phyloP scores from a whole-genome alignment of 2,888 invertebrate species.

The Emmelina monodactyla region DNA sequence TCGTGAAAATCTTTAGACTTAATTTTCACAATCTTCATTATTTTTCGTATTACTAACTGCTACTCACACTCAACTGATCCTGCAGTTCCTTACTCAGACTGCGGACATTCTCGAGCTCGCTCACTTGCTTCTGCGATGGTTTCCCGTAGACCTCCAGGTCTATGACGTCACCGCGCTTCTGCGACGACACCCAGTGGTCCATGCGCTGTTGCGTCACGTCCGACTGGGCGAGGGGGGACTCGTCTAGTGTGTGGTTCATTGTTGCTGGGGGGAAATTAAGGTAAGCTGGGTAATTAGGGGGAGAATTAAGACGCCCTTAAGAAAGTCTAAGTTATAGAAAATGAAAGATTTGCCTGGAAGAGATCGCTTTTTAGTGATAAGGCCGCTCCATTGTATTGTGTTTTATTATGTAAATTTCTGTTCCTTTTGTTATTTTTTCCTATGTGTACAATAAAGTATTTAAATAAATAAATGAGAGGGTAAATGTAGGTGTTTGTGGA shows the following conservation, averaged over 20 bases:
- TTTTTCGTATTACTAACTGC: neutral
- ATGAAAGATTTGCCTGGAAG: no score
- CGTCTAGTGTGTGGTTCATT: neutral
- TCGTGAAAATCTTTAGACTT: no score
- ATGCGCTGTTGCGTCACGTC: constrained; percentile 25
- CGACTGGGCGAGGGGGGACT: neutral
- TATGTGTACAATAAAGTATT: no score
- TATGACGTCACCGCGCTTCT: constrained; percentile 28
- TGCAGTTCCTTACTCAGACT: constrained; percentile 47
- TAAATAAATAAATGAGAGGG: no score
- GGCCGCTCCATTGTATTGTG: no score
- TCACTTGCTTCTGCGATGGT: constrained; percentile 35
- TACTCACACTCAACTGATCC: constrained; percentile 40
- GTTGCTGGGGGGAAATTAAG: neutral
- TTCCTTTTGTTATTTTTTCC: no score
- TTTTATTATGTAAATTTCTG: no score
- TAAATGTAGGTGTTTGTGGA: no score
- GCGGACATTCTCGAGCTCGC: constrained; percentile 45
- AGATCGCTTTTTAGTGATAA: no score
- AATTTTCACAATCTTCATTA: neutral
- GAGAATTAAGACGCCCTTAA: no score
- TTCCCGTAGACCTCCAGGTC: constrained; percentile 47
- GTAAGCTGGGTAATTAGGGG: no score
- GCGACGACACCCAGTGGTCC: constrained; percentile 38
- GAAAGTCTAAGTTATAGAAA: no score